These are phyloP conservation scores for Poeciliopsis paucimaculata DNA, from an alignment of 2,797 vertebrate species.

Conservation along the genomic window DNA sequence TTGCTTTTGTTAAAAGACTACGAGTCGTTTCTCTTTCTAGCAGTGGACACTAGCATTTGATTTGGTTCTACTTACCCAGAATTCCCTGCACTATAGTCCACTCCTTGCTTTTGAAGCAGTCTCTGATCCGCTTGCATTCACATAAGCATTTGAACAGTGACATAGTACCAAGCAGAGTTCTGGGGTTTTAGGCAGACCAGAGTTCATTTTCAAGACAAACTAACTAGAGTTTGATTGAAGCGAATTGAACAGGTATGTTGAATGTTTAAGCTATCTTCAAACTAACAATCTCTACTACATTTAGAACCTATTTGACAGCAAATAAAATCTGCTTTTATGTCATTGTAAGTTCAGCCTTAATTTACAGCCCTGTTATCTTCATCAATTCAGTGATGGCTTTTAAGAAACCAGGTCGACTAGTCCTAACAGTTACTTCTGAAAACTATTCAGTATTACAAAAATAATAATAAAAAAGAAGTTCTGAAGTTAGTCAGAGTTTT, in stretches of 20 bases:
- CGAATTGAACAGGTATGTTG: background rate
- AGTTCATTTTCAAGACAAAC: too few relatives aligned
- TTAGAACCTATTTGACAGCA: background rate
- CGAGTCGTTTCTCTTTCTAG: too few relatives aligned
- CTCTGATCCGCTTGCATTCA: too few relatives aligned
- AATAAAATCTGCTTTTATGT: background rate
- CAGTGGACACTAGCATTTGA: too few relatives aligned
- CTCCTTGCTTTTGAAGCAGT: too few relatives aligned
- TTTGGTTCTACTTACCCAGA: too few relatives aligned
- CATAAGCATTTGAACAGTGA: too few relatives aligned
- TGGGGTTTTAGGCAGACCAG: too few relatives aligned
- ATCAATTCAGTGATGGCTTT: background rate
- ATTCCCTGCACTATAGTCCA: too few relatives aligned
- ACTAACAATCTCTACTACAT: background rate
- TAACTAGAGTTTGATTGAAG: too few relatives aligned
- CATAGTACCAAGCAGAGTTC: too few relatives aligned
- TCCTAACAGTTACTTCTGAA: background rate
- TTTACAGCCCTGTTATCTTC: background rate
- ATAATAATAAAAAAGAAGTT: background rate
- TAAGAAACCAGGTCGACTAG: background rate
- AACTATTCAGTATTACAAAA: background rate
- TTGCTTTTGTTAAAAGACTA: too few relatives aligned
- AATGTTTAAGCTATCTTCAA: background rate
- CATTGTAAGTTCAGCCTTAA: background rate
- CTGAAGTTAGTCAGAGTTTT: background rate